Base-by-base conservation (phyloP, 2,888 invertebrate species). In the Cheiracanthium punctorium region DNA sequence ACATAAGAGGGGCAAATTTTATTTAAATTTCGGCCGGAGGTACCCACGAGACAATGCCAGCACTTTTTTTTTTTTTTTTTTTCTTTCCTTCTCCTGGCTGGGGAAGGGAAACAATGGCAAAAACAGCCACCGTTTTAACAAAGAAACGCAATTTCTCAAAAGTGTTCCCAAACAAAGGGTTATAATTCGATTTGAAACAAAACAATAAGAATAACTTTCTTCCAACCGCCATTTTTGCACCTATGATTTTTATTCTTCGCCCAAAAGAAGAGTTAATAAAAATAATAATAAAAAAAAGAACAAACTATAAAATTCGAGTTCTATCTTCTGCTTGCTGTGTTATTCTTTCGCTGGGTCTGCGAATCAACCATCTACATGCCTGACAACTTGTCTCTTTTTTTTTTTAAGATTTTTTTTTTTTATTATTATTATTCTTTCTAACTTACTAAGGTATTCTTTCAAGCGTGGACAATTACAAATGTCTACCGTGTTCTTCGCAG, bases 401-500 rank as follows among this genome's bases (percentile, higher is more conserved):
- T n/a, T n/a, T n/a, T n/a, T n/a, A n/a, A n/a, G n/a, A n/a, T n/a
- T n/a, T n/a, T n/a, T n/a, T n/a, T n/a, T n/a, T n/a, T n/a, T n/a
- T n/a, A n/a, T n/a, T n/a, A n/a, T n/a, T n/a, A n/a, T n/a, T n/a
- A n/a, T n/a, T n/a, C n/a, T n/a, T n/a, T n/a, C 1, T 58, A 24
- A 24, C 17, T 58, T 58, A 5, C 33, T 32, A 33, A 74, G 69
- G 67, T 58, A 82, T 41, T 52, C 79, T 73, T 32, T 73, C 67
- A 84, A 79, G 52, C 84, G 33, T 84, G 79, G 84, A 84, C 84
- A 72, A 84, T 84, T 84, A 84, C 64, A 73, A 77, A 84, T 73
- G 84, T 79, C 84, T 84, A 79, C 65, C 37, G 69, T 72, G 77
- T 84, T 84, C 77, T 84, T 84, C 79, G 77, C 84, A n/a, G 69